Conservation (phyloP, 2,797 vertebrate species). For the Aphelocoma californica region DNA sequence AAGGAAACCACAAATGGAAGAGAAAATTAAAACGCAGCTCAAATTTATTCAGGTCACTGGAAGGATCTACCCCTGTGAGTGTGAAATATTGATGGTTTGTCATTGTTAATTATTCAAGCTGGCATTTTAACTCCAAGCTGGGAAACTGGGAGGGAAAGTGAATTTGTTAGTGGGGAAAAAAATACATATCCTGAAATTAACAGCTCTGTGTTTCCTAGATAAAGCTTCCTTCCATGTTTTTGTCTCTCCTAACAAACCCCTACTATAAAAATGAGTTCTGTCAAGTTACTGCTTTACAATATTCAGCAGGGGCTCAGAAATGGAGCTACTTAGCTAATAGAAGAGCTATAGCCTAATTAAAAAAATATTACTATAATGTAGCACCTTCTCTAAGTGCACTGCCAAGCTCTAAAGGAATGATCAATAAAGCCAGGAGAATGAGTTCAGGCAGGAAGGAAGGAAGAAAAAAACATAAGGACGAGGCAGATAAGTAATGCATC, state of each 20-base stretch:
- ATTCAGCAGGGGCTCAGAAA: background rate
- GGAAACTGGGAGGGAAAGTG: background rate
- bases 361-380: background rate
- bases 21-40: conserved; percentile 42
- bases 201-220: conserved; percentile 15
- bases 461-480: background rate
- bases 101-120: conserved; percentile 73
- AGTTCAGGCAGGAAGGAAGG: background rate
- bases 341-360: background rate
- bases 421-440: background rate
- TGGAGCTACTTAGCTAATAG: background rate
- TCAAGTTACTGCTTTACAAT: background rate
- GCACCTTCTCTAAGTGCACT: background rate
- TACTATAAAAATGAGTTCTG: background rate
- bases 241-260: background rate
- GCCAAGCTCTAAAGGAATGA: background rate
- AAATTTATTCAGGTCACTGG: conserved; percentile 44
- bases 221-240: background rate
- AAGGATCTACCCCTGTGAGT: conserved; percentile 42
- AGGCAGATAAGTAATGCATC: background rate
- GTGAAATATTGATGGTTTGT: conserved; percentile 74
- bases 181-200: background rate
- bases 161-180: background rate
- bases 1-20: conserved; percentile 37
- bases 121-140: conserved; percentile 51